A percentile compares a stretch with the other conserved stretches of the same genome.
phyloP scores from a whole-genome alignment of 2,113 vertebrate genomes.

The Micronycteris hirsuta region DNA sequence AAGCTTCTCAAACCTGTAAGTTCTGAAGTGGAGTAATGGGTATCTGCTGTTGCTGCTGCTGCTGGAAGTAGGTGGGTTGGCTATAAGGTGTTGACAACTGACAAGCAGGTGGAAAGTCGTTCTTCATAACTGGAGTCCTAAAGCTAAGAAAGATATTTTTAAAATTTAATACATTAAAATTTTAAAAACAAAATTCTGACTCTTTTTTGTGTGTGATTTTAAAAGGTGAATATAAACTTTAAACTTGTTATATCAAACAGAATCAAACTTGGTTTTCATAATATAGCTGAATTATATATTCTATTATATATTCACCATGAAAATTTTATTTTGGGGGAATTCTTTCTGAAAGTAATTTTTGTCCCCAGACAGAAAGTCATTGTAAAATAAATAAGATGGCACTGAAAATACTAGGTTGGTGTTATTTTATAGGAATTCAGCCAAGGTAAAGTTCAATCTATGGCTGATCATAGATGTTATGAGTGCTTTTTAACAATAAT shows the following conservation, averaged over 20 bases:
- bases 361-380: neutral
- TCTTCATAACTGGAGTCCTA: constrained; percentile 89
- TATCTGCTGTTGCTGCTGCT: constrained; percentile 71
- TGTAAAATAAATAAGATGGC: constrained; percentile 25
- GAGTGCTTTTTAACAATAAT: neutral
- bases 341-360: constrained; percentile 15
- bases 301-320: neutral
- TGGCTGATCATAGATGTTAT: neutral
- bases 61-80: constrained; percentile 69
- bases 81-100: constrained; percentile 82
- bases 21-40: constrained; percentile 77
- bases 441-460: neutral
- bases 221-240: neutral
- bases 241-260: neutral
- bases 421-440: constrained; percentile 31
- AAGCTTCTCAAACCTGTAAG: constrained; percentile 76
- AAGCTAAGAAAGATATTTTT: constrained; percentile 79
- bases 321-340: constrained; percentile 12
- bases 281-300: neutral
- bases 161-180: constrained; percentile 14
- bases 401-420: neutral
- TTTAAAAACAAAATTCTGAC: constrained; percentile 15
- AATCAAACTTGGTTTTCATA: neutral
- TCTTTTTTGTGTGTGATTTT: neutral
- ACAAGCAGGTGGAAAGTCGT: constrained; percentile 71